Conservation (phyloP, 2,113 vertebrate species). For the Macrotis lagotis region DNA sequence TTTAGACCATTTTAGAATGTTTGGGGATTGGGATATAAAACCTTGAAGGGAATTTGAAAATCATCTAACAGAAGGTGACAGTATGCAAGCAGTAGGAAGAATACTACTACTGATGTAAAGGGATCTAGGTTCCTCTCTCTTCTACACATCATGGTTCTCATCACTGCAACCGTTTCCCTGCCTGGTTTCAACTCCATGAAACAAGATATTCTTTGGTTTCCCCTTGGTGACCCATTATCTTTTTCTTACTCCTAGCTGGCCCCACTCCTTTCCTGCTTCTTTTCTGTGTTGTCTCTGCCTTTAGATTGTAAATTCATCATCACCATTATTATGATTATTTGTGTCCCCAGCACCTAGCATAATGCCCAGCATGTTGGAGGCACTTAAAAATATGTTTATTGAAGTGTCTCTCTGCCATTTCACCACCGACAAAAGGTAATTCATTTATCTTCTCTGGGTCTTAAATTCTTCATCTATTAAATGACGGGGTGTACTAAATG, state of each 20-base stretch:
- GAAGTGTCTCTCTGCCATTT: not conserved
- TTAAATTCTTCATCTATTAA: not conserved
- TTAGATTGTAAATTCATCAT: not conserved
- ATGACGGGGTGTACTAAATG: not conserved
- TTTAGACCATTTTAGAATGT: constrained; percentile 75
- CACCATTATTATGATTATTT: not conserved
- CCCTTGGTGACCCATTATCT: not conserved
- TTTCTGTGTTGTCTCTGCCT: not conserved
- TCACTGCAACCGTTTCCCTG: not conserved
- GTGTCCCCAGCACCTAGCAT: not conserved
- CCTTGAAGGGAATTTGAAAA: not conserved
- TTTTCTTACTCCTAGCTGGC: not conserved
- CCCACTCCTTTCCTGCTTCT: not conserved
- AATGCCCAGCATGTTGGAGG: not conserved
- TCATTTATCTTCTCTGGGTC: not conserved
- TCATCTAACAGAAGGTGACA: not conserved
- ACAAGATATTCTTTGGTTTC: not conserved
- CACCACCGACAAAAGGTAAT: not conserved
- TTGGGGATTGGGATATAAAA: not conserved
- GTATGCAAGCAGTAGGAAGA: not conserved
- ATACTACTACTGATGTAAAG: not conserved
- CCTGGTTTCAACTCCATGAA: not conserved
- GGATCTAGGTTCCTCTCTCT: not conserved
- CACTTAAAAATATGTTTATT: not conserved
- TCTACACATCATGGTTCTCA: too few species aligned